Evolutionary conservation across 2,888 invertebrate species (phyloP), one percentile per base, ranked within the genome.

Genomic region (Microctonus brassicae): DNA sequence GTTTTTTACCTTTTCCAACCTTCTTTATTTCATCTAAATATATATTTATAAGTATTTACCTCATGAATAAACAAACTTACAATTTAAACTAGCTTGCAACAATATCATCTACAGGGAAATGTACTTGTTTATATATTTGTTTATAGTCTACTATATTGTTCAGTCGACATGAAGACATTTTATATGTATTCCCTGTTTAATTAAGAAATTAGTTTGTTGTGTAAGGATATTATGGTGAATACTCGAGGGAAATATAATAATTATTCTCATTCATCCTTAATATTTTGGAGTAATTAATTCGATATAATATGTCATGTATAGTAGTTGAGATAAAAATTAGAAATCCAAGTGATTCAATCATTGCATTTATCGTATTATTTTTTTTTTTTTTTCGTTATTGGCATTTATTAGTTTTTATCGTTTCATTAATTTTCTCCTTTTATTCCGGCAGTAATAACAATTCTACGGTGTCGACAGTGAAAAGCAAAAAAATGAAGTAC

Each of bases 151-250:
- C 36, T 39, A 22, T 34, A 20, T 42, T 57, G 67, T 57, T 39
- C 29, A 29, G 29, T 29, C 29, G 7, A 39, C 57, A 33, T 60
- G 33, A 42, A 42, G 22, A 63, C 47, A 68, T 68, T 68, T 60
- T 52, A 61, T 52, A 33, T 60, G 29, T 29, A 29, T 29, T 33
- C 20, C 29, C 52, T 22, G 52, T 29, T 60, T 68, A 68, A 68
- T 68, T 68, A 68, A 47, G 42, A 34, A 60, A 68, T 68, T 60
- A 68, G 47, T 17, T 60, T 47, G 34, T 60, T 47, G 29, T 60
- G 33, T 5, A 17, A 58, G 29, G 4, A 24, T 58, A n/a, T n/a
- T 9, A 24, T 58, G 4, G 26, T 58, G 17, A 58, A 58, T 29
- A 29, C 29, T 24, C n/a, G 17, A 26, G 26, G 13, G n/a, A 29